phyloP scores from a whole-genome alignment of 2,888 invertebrate genomes.

The Phengaris arion region DNA sequence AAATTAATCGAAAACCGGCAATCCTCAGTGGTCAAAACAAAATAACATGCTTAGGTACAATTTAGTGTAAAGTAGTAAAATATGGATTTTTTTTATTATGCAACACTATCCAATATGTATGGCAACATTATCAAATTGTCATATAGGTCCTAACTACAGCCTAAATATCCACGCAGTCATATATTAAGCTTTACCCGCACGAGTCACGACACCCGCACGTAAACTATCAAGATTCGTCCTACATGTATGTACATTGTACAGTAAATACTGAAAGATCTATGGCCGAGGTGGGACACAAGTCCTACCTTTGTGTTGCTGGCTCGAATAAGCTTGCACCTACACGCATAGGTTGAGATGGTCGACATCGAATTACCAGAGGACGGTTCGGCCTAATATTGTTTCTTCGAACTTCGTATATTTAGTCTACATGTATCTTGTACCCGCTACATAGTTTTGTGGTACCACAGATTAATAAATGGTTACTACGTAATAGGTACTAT shows the following conservation, averaged over 20 bases:
- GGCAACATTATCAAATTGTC: no score
- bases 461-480: no score
- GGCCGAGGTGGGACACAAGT: not conserved
- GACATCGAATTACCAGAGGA: slow-evolving; percentile 1
- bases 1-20: no score
- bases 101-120: no score
- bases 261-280: slow-evolving; percentile 9
- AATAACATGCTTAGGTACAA: no score
- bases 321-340: not conserved
- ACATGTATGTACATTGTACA: not conserved
- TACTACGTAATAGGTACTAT: no score
- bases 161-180: not conserved
- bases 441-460: no score
- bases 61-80: no score
- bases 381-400: not conserved
- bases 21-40: no score
- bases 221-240: slow-evolving; percentile 12
- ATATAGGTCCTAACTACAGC: no score
- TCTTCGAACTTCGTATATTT: not conserved
- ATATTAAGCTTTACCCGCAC: not conserved
- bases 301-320: slow-evolving; percentile 6
- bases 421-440: no score
- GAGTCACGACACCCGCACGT: not conserved
- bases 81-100: no score
- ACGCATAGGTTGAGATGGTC: not conserved